Percentiles rank a stretch among this genome's conserved stretches.
phyloP scores from a whole-genome alignment of 2,113 vertebrate genomes.

The Lucifuga dentata region DNA sequence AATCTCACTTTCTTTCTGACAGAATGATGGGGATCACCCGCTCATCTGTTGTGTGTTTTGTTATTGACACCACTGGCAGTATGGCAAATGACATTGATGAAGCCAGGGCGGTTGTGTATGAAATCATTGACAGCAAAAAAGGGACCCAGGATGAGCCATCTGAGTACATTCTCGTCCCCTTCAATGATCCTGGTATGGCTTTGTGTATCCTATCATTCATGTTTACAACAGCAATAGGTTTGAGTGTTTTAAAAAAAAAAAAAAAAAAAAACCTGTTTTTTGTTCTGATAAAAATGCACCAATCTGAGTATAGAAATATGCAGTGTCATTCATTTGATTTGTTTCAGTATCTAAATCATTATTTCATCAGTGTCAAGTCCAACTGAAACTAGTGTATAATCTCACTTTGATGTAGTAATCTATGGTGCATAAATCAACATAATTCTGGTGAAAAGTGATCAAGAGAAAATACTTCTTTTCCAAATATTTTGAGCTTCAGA shows the following conservation, averaged over 20 bases:
- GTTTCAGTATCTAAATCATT: too few relatives aligned
- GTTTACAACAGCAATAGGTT: background rate
- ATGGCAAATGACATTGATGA: constrained; percentile 78
- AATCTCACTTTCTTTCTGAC: constrained; percentile 6
- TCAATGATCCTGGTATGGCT: constrained; percentile 80
- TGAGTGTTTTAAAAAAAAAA: too few relatives aligned
- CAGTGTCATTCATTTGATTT: too few relatives aligned
- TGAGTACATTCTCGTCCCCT: constrained; percentile 83
- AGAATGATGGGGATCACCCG: constrained; percentile 82
- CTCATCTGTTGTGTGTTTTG: constrained; percentile 80
- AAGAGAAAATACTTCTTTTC: too few relatives aligned
- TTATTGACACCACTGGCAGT: constrained; percentile 83
- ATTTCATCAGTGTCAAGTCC: too few relatives aligned
- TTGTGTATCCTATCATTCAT: background rate
- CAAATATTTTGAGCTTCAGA: too few relatives aligned
- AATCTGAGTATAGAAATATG: too few relatives aligned
- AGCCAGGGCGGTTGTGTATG: constrained; percentile 51
- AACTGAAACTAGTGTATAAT: background rate
- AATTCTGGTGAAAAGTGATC: too few relatives aligned
- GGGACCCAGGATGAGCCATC: constrained; percentile 83
- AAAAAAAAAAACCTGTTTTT: too few relatives aligned
- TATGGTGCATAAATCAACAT: background rate
- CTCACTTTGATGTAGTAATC: background rate
- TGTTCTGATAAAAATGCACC: too few relatives aligned
- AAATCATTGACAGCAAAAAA: constrained; percentile 78